phyloP scores from a whole-genome alignment of 2,888 invertebrate species.

The Archaeoteleia sp. region DNA sequence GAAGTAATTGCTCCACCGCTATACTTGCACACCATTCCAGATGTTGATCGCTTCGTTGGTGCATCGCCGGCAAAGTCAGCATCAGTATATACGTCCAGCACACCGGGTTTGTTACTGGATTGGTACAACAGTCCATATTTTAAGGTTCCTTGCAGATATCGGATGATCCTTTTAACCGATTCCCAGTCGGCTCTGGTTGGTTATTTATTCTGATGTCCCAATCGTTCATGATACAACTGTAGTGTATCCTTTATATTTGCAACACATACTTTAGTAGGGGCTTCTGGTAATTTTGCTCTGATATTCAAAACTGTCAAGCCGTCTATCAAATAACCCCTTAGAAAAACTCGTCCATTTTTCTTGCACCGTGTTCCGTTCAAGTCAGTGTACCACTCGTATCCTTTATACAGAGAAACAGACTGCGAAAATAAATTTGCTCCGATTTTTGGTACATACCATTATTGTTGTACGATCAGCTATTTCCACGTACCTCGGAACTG shows the following conservation, averaged over 20 bases:
- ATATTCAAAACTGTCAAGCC: constrained; percentile 9
- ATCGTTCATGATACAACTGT: constrained; percentile 61
- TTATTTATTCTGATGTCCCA: constrained; percentile 64
- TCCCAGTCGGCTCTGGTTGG: no score
- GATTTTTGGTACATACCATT: constrained; percentile 9
- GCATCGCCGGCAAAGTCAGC: no score
- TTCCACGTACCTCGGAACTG: background rate
- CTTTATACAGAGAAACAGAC: background rate
- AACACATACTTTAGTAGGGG: constrained; percentile 1
- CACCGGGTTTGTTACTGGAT: no score
- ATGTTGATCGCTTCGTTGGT: no score
- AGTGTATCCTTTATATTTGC: constrained; percentile 22
- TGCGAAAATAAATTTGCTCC: constrained; percentile 16
- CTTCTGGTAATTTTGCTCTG: constrained; percentile 3
- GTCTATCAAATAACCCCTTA: constrained; percentile 9
- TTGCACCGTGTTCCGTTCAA: constrained; percentile 10
- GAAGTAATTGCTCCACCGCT: no score
- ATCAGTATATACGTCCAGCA: no score
- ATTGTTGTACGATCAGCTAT: background rate
- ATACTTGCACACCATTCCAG: no score
- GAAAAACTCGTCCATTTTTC: constrained; percentile 13
- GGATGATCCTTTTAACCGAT: no score
- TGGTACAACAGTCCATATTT: no score
- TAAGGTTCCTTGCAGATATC: no score
- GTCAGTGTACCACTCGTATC: no score